Evolutionary conservation across 2,113 vertebrate species (phyloP).

Genomic region (Plectropomus leopardus): DNA sequence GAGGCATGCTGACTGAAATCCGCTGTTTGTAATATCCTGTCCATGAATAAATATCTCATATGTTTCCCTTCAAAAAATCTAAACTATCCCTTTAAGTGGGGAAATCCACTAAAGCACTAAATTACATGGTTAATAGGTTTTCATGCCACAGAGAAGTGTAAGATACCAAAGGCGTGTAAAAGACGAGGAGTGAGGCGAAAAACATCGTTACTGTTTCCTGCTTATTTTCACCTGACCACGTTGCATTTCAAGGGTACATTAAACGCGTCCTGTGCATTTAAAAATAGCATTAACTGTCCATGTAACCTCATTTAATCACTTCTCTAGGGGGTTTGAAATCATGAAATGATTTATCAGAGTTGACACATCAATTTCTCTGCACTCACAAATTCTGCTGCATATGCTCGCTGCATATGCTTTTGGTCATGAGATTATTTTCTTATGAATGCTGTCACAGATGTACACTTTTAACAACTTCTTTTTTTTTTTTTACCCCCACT

Average conservation of each 20-base stretch:
- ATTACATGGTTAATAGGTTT: neutral
- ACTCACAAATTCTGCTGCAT: slow-evolving; percentile 33
- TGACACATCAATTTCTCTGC: slow-evolving; percentile 63
- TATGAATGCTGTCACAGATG: slow-evolving; percentile 35
- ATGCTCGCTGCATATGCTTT: slow-evolving; percentile 22
- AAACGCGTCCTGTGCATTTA: slow-evolving; percentile 30
- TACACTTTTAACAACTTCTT: slow-evolving; percentile 40
- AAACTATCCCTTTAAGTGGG: no score
- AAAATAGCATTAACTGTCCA: slow-evolving; percentile 60
- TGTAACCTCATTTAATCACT: slow-evolving; percentile 51
- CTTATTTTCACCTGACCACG: slow-evolving; percentile 19
- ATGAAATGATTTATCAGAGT: slow-evolving; percentile 55
- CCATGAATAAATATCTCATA: no score
- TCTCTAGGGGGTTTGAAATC: slow-evolving; percentile 43
- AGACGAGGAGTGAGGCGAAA: neutral
- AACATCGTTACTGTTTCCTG: neutral
- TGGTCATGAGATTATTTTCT: slow-evolving; percentile 51
- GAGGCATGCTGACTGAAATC: no score
- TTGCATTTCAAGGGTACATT: slow-evolving; percentile 20
- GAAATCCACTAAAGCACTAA: neutral
- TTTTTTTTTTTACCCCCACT: slow-evolving; percentile 23
- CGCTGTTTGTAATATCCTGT: no score
- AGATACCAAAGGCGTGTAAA: neutral
- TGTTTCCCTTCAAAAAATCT: no score
- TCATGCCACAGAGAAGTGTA: slow-evolving; percentile 11